A percentile compares a stretch with the other conserved stretches of the same genome.
phyloP scores from a whole-genome alignment of 2,888 invertebrate genomes.

The Caenorhabditis sp. region DNA sequence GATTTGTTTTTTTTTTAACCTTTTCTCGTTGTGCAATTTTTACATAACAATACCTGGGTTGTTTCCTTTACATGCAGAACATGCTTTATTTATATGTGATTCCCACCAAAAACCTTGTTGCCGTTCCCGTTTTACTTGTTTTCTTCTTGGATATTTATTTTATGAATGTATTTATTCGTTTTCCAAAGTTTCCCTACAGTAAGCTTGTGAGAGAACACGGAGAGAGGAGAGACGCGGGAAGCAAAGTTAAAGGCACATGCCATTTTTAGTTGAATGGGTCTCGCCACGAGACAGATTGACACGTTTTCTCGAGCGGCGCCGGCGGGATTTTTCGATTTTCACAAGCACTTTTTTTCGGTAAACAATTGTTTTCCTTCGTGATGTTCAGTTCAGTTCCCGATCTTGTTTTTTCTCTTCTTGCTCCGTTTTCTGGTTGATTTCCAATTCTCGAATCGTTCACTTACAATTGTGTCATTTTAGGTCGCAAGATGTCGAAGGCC shows the following conservation, averaged over 20 bases:
- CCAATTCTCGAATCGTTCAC: too few species aligned
- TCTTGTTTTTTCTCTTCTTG: neutral
- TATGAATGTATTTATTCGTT: neutral
- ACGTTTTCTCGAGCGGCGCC: neutral
- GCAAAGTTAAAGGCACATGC: neutral
- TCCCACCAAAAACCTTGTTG: neutral
- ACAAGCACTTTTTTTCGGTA: neutral
- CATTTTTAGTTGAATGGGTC: neutral
- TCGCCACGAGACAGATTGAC: neutral
- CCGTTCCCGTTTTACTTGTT: neutral
- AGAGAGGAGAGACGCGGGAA: neutral
- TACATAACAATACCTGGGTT: neutral
- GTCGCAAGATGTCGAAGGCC: constrained; percentile 84
- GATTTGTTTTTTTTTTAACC: neutral
- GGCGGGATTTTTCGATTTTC: neutral
- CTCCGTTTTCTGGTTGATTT: too few species aligned
- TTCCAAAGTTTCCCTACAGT: neutral
- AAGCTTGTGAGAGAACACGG: neutral
- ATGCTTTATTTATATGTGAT: neutral
- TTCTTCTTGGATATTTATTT: too few species aligned
- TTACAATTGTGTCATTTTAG: too few species aligned
- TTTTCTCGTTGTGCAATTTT: neutral
- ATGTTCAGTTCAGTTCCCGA: too few species aligned
- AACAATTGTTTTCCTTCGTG: too few species aligned
- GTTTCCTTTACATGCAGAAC: neutral